Evolutionary conservation across 2,888 invertebrate genomes (phyloP), one percentile per base, ranked within the genome.

Genomic region (Cepaea hortensis): DNA sequence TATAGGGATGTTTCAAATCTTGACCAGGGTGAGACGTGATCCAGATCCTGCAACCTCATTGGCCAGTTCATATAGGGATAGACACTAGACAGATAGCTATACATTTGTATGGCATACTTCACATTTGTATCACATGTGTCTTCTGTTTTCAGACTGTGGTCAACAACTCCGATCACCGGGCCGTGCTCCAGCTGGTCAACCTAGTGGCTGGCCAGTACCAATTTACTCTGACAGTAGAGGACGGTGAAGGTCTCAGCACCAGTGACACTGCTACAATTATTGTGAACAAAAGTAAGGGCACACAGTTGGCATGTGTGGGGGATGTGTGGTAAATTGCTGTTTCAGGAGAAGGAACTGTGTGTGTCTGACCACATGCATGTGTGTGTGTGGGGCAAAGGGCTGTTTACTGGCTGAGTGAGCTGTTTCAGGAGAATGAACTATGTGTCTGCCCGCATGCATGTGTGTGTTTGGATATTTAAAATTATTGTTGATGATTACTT

Each of bases 201-300:
- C 95, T 98, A 85, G 97, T 97, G 81, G 96, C 97, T 4, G 98
- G 98, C 0, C 96, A 97, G 89, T 98, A 98, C 93, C 96, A 97
- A 3, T 98, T 98, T 93, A 97, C 96, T 92, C 95, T 98, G 87
- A 97, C 97, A n/a, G 98, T 98, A 1, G 96, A 96, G 73, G 98
- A 98, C 94, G 97, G 97, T 90, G 98, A 98, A 94, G 98, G 98
- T 0, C 95, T 97, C 85, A 96, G 96, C 0, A 96, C 96, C 90
- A 96, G 96, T 23, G 98, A 98, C 94, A 96, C 97, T 0, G 97
- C 97, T 48, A 97, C 97, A 85, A 96, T 98, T 91, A 96, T 97
- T 91, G 97, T 98, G 0, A 97, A 97, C 93, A 95, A 95, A 91
- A 95, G 96, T 96, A 93, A 90, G 88, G n/a, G 62, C 3, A 79